Evolutionary conservation across 2,797 vertebrate genomes (phyloP), one percentile per base, ranked within the genome.

Genomic region (Syngnathus rostellatus): DNA sequence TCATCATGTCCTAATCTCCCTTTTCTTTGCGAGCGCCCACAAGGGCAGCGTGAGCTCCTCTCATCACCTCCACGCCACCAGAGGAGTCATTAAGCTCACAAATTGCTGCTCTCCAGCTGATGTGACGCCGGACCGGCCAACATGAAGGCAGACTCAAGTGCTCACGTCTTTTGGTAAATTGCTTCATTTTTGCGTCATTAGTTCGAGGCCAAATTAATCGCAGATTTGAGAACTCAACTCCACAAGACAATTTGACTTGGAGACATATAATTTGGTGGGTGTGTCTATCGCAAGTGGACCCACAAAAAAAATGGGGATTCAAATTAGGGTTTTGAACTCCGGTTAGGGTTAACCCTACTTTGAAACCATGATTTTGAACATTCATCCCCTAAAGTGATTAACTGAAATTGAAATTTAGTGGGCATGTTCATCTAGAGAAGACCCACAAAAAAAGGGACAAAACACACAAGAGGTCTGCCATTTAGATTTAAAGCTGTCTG

Each of bases 1-100:
- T 51, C 62, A 39, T 51, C 46, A 5, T 21, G 31, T 51, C 46
- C 57, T 73, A 65, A 76, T 83, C 74, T 72, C 77, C 39, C 10
- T 78, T 79, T 78, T 75, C 75, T 40, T 64, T 68, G 64, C 51
- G n/a, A 61, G 77, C 67, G 66, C 63, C 58, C 62, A 67, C 82
- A 83, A 85, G 81, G 85, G 72, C 77, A 77, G 78, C 69, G 69
- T 61, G 71, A 73, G 77, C 77, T 63, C 74, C 71, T 82, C 72
- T 83, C 16, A 85, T 85, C 81, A 68, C 40, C 62, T 23, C 65
- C 46, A 63, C 43, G 67, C 48, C 74, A 68, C 62, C 66, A 68
- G 67, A 71, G 81, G 64, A 63, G 67, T 83, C 71, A 75, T 80
- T 83, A 77, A 8, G 25, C 31, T 67, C 70, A 76, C 69, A 72